These are phyloP conservation scores for Neodiprion lecontei DNA, from an alignment of 1,140 invertebrate species.

Conservation along the genomic window DNA sequence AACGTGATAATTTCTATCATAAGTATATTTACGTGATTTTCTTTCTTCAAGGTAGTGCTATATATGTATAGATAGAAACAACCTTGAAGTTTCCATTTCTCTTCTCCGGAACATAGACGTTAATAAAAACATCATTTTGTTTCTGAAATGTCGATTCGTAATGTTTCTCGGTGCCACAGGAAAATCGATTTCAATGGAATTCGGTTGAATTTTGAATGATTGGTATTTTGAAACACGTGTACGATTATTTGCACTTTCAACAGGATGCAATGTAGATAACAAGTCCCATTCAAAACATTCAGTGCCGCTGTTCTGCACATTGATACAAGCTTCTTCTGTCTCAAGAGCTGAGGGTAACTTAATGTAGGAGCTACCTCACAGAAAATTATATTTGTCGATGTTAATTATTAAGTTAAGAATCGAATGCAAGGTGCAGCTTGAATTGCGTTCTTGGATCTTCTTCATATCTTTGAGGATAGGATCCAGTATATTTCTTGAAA, in stretches of 20 bases:
- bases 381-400: no score
- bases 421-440: no score
- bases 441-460: no score
- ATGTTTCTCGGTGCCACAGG: slow-evolving; percentile 33
- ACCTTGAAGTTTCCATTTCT: slow-evolving; percentile 18
- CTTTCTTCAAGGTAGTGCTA: slow-evolving; percentile 28
- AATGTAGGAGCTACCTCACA: no score
- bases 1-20: slow-evolving; percentile 32
- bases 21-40: slow-evolving; percentile 38
- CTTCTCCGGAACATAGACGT: slow-evolving; percentile 34
- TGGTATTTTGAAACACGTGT: slow-evolving; percentile 30
- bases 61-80: slow-evolving; percentile 26
- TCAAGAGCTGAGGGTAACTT: no score
- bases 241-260: slow-evolving; percentile 5
- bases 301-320: no score
- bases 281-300: slow-evolving; percentile 20
- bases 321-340: no score
- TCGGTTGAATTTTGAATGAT: slow-evolving; percentile 27
- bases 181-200: slow-evolving; percentile 39
- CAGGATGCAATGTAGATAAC: slow-evolving; percentile 34
- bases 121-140: slow-evolving; percentile 23
- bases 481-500: no score
- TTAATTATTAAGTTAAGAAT: no score
- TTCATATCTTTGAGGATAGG: no score
- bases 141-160: slow-evolving; percentile 31